Evolutionary conservation across 2,113 vertebrate genomes (phyloP).

Genomic region (Ophiodon elongatus): DNA sequence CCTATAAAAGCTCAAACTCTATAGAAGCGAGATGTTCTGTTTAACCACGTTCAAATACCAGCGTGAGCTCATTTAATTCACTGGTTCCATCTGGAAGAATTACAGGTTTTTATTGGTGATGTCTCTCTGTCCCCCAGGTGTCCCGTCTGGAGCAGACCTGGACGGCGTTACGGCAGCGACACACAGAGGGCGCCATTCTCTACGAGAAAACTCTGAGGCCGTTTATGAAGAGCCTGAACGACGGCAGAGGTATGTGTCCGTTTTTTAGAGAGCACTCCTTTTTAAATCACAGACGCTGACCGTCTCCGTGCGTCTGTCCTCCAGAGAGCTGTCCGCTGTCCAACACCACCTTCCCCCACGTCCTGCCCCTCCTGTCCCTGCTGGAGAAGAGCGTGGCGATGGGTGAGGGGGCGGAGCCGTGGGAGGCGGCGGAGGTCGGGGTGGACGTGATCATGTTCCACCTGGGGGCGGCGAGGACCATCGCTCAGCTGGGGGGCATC

Average conservation of each 20-base stretch:
- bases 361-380: conserved; percentile 91
- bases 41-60: background rate
- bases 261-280: too few species aligned
- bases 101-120: background rate
- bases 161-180: conserved; percentile 90
- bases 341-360: conserved; percentile 91
- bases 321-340: conserved; percentile 89
- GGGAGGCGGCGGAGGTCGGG: conserved; percentile 87
- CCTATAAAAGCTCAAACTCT: background rate
- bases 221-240: conserved; percentile 91
- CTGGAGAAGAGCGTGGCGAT: conserved; percentile 88
- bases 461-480: conserved; percentile 89
- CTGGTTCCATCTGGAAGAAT: background rate
- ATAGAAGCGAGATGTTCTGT: background rate
- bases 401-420: conserved; percentile 85
- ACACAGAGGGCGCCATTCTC: conserved; percentile 94
- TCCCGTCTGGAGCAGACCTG: conserved; percentile 94
- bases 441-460: conserved; percentile 94
- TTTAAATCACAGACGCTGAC: background rate
- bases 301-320: conserved; percentile 8
- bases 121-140: conserved; percentile 81
- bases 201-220: conserved; percentile 96
- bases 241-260: conserved; percentile 89
- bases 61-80: background rate
- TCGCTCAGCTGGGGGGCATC: conserved; percentile 90